Evolutionary conservation across 1,140 invertebrate genomes (phyloP).

Genomic region (Stenopsyche tienmushanensis): DNA sequence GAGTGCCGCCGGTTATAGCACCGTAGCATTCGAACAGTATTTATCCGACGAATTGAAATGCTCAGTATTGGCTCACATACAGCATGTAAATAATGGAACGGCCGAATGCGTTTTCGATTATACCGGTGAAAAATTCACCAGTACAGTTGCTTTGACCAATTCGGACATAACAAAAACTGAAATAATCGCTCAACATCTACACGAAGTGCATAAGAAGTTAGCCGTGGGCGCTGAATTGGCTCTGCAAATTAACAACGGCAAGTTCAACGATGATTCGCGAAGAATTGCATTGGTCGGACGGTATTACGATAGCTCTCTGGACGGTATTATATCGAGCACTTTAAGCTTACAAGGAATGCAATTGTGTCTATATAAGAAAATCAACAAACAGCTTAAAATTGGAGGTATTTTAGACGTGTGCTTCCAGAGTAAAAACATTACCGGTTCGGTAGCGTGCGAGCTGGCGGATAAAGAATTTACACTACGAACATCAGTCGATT

Average conservation of each 20-base stretch:
- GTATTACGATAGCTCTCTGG: constrained; percentile 16
- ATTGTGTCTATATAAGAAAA: constrained; percentile 29
- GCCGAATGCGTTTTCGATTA: constrained; percentile 35
- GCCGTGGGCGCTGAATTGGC: constrained; percentile 33
- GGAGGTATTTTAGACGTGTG: constrained; percentile 32
- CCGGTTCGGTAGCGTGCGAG: constrained; percentile 31
- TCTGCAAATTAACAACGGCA: constrained; percentile 6
- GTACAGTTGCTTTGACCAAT: constrained; percentile 21
- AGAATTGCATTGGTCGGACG: constrained; percentile 26
- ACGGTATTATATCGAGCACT: constrained; percentile 23
- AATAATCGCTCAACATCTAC: constrained; percentile 30
- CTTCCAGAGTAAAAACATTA: constrained; percentile 24
- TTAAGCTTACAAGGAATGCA: constrained; percentile 30
- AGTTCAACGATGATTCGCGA: neutral
- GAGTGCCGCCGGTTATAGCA: constrained; percentile 22
- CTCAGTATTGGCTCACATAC: constrained; percentile 17
- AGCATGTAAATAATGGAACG: constrained; percentile 17
- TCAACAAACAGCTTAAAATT: constrained; percentile 21
- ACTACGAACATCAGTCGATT: constrained; percentile 23
- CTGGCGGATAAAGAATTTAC: constrained; percentile 25
- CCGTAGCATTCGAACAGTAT: constrained; percentile 19
- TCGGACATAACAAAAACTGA: constrained; percentile 12
- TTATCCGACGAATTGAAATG: constrained; percentile 28
- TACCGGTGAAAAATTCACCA: constrained; percentile 32
- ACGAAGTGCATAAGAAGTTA: constrained; percentile 28